Conservation (phyloP, 2,797 vertebrate species). For the Microtus agrestis region DNA sequence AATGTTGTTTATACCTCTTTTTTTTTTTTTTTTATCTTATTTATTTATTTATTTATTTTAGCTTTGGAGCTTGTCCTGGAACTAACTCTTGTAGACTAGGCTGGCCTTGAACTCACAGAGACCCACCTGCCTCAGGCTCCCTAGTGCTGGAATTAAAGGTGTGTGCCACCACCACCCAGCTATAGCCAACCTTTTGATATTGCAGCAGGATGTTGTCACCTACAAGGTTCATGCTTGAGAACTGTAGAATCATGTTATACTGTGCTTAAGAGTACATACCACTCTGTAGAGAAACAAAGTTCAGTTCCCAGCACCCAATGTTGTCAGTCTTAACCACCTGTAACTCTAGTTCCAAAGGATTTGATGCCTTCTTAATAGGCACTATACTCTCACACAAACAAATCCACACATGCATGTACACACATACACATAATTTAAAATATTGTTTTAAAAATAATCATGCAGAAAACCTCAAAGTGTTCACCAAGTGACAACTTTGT, state of each 20-base stretch:
- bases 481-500: background rate
- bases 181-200: background rate
- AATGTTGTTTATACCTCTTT: background rate
- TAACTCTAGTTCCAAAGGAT: background rate
- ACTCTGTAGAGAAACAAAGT: background rate
- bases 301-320: background rate
- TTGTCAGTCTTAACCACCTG: too few species aligned
- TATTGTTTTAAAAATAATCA: background rate
- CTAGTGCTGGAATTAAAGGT: too few species aligned
- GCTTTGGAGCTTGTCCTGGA: too few species aligned
- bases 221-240: background rate
- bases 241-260: background rate
- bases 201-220: background rate
- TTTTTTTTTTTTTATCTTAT: too few species aligned
- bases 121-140: too few species aligned
- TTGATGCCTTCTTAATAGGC: background rate
- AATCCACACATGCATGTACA: background rate
- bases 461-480: background rate
- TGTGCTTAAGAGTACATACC: background rate
- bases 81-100: too few species aligned
- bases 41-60: too few species aligned
- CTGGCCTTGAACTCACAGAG: too few species aligned
- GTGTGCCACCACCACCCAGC: too few species aligned
- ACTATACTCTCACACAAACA: background rate
- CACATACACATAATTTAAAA: background rate